Percentiles rank a stretch among this genome's conserved stretches.
Conservation (phyloP, 2,113 vertebrate genomes). For the Odontophorus gujanensis region DNA sequence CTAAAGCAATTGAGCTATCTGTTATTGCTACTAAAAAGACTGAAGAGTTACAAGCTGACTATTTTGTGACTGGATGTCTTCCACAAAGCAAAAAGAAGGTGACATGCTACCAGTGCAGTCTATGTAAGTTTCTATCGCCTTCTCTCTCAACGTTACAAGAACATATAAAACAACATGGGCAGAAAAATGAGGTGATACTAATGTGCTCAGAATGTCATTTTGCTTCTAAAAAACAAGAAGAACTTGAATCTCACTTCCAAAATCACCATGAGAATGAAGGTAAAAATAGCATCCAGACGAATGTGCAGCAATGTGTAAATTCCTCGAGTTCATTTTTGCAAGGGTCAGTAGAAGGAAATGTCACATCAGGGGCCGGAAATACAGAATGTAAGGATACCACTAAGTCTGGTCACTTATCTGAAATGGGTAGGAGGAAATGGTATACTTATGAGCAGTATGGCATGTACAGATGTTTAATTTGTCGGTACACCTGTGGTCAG, state of each 20-base stretch:
- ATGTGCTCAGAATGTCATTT: constrained; percentile 94
- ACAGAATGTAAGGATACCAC: constrained; percentile 38
- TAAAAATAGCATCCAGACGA: constrained; percentile 8
- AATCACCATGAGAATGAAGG: constrained; percentile 78
- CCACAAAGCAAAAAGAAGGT: constrained; percentile 76
- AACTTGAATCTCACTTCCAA: constrained; percentile 90
- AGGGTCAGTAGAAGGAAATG: constrained; percentile 32
- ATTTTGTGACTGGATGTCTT: constrained; percentile 53
- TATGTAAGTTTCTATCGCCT: constrained; percentile 89
- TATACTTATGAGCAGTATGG: constrained; percentile 93
- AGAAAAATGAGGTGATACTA: constrained; percentile 90
- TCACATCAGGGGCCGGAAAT: constrained; percentile 19
- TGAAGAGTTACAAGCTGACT: constrained; percentile 48
- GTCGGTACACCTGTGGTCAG: constrained; percentile 97
- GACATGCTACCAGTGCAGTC: constrained; percentile 93
- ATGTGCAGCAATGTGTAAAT: constrained; percentile 34
- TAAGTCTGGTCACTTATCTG: constrained; percentile 14
- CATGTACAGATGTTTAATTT: constrained; percentile 94
- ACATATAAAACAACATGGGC: constrained; percentile 91
- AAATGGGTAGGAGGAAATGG: constrained; percentile 85
- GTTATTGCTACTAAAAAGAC: constrained; percentile 62
- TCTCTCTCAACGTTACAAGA: constrained; percentile 87
- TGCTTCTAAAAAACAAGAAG: constrained; percentile 87
- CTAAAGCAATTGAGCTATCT: constrained; percentile 77
- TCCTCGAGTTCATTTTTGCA: constrained; percentile 6